Evolutionary conservation across 2,888 invertebrate genomes (phyloP).

Genomic region (Muschampia plurimacula): DNA sequence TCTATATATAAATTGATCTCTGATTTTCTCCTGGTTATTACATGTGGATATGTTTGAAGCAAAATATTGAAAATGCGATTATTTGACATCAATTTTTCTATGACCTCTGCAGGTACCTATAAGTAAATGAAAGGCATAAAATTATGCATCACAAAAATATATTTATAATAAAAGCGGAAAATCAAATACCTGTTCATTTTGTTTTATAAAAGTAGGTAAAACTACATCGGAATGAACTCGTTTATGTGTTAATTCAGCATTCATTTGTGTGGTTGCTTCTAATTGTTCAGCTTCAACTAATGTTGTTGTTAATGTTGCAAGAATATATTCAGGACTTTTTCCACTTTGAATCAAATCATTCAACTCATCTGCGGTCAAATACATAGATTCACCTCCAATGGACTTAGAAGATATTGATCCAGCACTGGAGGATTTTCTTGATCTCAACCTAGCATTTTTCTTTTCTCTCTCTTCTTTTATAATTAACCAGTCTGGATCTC

Average conservation of each 20-base stretch:
- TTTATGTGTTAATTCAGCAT: conserved; percentile 67
- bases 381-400: conserved; percentile 77
- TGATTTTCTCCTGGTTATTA: conserved; percentile 86
- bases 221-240: conserved; percentile 89
- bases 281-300: conserved; percentile 79
- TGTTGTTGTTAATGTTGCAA: conserved; percentile 86
- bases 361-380: conserved; percentile 87
- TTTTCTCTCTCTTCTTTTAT: conserved; percentile 86
- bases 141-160: neutral
- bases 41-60: conserved; percentile 89
- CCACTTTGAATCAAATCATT: conserved; percentile 89
- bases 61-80: conserved; percentile 88
- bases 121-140: conserved; percentile 11
- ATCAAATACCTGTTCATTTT: conserved; percentile 87
- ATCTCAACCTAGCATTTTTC: conserved; percentile 66
- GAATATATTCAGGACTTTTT: conserved; percentile 87
- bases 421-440: conserved; percentile 77
- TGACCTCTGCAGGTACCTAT: conserved; percentile 89
- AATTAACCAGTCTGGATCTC: conserved; percentile 93
- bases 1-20: conserved; percentile 82
- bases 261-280: conserved; percentile 76
- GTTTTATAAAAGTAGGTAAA: conserved; percentile 91
- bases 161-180: neutral
- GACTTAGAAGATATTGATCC: conserved; percentile 82
- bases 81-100: conserved; percentile 87